Conservation (phyloP, 2,888 invertebrate genomes). For the Pristionchus fissidentatus region DNA sequence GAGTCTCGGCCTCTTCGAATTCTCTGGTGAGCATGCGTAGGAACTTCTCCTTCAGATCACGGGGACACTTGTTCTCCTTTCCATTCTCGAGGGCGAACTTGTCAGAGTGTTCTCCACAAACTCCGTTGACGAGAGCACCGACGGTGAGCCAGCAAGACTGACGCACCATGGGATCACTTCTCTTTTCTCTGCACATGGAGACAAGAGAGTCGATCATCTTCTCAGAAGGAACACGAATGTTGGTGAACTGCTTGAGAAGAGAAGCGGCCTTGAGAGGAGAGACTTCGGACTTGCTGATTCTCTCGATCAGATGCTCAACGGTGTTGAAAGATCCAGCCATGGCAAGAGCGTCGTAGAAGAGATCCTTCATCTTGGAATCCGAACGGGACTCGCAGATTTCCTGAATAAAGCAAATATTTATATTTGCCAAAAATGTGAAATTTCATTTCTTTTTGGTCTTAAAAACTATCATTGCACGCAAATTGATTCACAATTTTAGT, state of each 20-base stretch:
- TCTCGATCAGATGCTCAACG: constrained; percentile 57
- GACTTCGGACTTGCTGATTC: constrained; percentile 54
- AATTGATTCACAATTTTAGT: too few relatives aligned
- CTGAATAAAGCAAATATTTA: too few relatives aligned
- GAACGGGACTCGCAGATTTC: neutral
- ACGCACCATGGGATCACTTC: constrained; percentile 54
- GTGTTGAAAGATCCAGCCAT: constrained; percentile 65
- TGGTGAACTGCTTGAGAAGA: constrained; percentile 52
- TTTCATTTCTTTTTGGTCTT: neutral
- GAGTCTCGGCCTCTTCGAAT: neutral
- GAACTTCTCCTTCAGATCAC: constrained; percentile 30
- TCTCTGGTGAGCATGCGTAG: neutral
- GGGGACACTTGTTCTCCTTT: neutral
- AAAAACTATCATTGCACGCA: neutral
- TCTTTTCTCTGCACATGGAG: constrained; percentile 54
- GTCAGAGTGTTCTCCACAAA: constrained; percentile 62
- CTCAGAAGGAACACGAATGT: constrained; percentile 52
- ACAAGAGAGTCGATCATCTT: constrained; percentile 49
- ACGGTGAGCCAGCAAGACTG: constrained; percentile 67
- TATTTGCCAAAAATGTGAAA: neutral
- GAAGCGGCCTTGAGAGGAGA: constrained; percentile 32
- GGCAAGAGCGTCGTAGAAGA: constrained; percentile 66
- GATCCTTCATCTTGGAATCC: constrained; percentile 55
- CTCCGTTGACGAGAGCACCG: constrained; percentile 64
- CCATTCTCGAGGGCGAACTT: neutral